These are phyloP conservation scores for Myiotriccus ornatus DNA, from an alignment of 2,797 vertebrate genomes.

Conservation along the genomic window DNA sequence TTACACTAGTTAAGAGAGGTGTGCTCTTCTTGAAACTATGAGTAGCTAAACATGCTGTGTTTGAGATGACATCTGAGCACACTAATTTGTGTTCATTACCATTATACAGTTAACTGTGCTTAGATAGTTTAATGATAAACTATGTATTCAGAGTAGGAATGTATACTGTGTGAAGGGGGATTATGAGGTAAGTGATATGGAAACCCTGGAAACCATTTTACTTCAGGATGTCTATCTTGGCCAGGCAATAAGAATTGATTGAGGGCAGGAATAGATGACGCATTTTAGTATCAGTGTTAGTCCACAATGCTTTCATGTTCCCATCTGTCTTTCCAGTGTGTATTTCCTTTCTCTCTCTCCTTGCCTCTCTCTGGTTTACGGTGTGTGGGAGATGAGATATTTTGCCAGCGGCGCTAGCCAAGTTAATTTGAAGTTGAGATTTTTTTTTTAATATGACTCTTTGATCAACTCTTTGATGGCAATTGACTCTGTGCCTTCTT, in stretches of 20 bases:
- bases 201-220: neutral
- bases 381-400: constrained; percentile 27
- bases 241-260: neutral
- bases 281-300: constrained; percentile 20
- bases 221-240: neutral
- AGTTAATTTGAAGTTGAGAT: constrained; percentile 39
- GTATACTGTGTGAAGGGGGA: neutral
- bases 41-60: neutral
- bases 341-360: constrained; percentile 23
- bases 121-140: neutral
- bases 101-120: neutral
- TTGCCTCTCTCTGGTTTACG: constrained; percentile 14
- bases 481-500: neutral
- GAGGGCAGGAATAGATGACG: constrained; percentile 1
- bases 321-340: constrained; percentile 45
- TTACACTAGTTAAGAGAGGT: neutral
- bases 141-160: neutral
- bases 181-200: neutral
- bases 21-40: neutral
- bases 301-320: constrained; percentile 38
- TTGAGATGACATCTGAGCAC: neutral
- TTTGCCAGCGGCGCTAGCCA: constrained; percentile 37
- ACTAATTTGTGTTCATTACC: neutral
- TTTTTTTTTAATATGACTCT: neutral
- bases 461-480: neutral